Conservation (phyloP, 2,888 invertebrate genomes). For the Ophion ventricosus region DNA sequence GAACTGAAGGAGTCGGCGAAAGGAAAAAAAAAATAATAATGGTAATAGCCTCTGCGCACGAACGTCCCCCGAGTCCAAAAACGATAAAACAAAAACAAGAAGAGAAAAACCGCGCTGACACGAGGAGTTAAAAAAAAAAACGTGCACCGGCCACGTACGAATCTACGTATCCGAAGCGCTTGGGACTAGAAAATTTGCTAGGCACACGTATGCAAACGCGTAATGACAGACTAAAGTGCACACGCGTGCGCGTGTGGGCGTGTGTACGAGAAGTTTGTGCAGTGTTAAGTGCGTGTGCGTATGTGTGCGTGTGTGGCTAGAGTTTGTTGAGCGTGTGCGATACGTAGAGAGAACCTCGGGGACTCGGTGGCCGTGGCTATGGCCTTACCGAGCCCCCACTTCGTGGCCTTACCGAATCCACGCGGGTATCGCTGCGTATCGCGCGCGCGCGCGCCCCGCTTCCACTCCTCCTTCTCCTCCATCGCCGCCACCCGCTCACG, state of each 20-base stretch:
- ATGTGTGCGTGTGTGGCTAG: constrained; percentile 51
- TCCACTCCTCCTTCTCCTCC: not conserved
- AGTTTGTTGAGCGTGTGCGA: constrained; percentile 62
- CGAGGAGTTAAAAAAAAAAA: not conserved
- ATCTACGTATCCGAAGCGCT: constrained; percentile 33
- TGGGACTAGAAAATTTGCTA: constrained; percentile 39
- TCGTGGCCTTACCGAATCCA: constrained; percentile 73
- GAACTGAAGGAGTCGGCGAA: too few relatives aligned
- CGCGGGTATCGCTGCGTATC: constrained; percentile 69
- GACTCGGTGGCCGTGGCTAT: constrained; percentile 83
- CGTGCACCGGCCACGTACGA: not conserved
- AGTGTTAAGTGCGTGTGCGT: constrained; percentile 10
- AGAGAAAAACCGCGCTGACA: not conserved
- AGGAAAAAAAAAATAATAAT: too few relatives aligned
- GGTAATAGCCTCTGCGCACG: too few relatives aligned
- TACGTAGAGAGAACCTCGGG: constrained; percentile 64
- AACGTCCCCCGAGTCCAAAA: too few relatives aligned
- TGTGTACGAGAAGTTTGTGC: not conserved
- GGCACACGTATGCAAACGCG: constrained; percentile 6
- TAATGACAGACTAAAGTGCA: constrained; percentile 22
- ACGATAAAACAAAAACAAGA: not conserved
- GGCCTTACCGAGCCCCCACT: constrained; percentile 80
- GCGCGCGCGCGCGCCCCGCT: constrained; percentile 26
- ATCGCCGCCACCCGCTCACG: not conserved
- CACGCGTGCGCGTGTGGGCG: constrained; percentile 4